Evolutionary conservation across 2,888 invertebrate genomes (phyloP).

Genomic region (Dryobotodes eremita): DNA sequence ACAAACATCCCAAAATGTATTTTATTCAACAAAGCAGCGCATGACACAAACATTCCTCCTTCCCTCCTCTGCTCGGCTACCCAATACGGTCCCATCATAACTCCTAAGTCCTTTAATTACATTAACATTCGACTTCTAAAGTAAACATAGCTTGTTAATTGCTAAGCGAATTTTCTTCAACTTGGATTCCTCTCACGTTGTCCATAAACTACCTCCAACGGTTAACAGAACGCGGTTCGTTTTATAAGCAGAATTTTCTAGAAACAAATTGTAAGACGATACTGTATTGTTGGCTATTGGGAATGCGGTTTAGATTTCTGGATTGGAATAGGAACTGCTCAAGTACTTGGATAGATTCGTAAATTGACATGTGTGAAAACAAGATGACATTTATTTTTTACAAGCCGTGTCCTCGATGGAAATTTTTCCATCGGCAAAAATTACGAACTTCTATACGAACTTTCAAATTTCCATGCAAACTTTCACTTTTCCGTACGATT

Average conservation of each 20-base stretch:
- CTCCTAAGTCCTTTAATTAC: slow-evolving; percentile 79
- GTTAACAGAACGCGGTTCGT: slow-evolving; percentile 81
- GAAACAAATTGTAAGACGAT: slow-evolving; percentile 64
- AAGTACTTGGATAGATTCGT: background rate
- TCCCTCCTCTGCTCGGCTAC: background rate
- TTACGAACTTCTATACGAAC: too few relatives aligned
- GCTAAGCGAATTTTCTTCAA: slow-evolving; percentile 77
- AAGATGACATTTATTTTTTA: background rate
- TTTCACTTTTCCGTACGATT: too few relatives aligned
- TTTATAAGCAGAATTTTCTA: slow-evolving; percentile 77
- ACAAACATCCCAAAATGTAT: background rate
- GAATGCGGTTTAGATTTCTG: slow-evolving; percentile 13
- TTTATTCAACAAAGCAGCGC: background rate
- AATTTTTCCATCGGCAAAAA: too few relatives aligned
- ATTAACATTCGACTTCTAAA: slow-evolving; percentile 85
- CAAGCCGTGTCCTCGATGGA: background rate
- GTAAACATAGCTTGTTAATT: slow-evolving; percentile 77
- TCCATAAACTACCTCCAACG: slow-evolving; percentile 85
- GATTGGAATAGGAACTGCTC: background rate
- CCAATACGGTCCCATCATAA: slow-evolving; percentile 60
- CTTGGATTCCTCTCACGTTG: slow-evolving; percentile 84
- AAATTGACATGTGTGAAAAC: background rate
- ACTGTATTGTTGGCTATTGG: slow-evolving; percentile 38
- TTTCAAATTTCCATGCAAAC: too few relatives aligned
- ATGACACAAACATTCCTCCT: slow-evolving; percentile 8